A percentile compares a stretch with the other conserved stretches of the same genome.
Conservation (phyloP, 1,140 invertebrate species). For the Atta cephalotes region DNA sequence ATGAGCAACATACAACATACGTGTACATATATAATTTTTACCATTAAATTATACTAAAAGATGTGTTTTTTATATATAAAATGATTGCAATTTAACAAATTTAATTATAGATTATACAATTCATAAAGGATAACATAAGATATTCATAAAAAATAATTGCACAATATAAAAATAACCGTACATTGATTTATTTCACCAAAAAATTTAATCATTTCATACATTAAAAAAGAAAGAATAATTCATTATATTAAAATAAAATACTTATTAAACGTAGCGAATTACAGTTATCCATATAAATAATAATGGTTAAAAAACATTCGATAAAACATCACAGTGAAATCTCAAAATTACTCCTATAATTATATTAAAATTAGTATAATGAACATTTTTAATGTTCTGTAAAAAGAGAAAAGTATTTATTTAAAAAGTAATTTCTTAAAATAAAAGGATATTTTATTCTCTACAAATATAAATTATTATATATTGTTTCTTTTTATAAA, state of each 20-base stretch:
- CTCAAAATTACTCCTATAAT: background rate
- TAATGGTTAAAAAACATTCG: background rate
- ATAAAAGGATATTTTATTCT: background rate
- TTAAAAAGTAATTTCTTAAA: background rate
- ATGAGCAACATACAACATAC: background rate
- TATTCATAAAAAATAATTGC: no score
- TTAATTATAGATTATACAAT: no score
- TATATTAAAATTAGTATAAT: background rate
- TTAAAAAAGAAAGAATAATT: no score
- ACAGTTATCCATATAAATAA: background rate
- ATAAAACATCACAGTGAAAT: background rate
- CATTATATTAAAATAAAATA: background rate
- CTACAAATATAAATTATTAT: background rate
- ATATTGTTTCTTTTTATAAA: background rate
- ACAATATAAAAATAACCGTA: no score
- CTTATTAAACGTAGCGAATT: background rate
- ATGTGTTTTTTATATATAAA: background rate
- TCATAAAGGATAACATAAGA: no score
- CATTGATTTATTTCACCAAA: no score
- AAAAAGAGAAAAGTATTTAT: background rate
- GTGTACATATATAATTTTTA: slow-evolving; percentile 12
- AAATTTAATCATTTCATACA: no score
- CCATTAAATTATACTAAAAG: background rate
- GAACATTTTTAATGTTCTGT: background rate
- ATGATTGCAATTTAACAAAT: no score